Evolutionary conservation across 2,888 invertebrate species (phyloP).

Genomic region (Catocala nupta): DNA sequence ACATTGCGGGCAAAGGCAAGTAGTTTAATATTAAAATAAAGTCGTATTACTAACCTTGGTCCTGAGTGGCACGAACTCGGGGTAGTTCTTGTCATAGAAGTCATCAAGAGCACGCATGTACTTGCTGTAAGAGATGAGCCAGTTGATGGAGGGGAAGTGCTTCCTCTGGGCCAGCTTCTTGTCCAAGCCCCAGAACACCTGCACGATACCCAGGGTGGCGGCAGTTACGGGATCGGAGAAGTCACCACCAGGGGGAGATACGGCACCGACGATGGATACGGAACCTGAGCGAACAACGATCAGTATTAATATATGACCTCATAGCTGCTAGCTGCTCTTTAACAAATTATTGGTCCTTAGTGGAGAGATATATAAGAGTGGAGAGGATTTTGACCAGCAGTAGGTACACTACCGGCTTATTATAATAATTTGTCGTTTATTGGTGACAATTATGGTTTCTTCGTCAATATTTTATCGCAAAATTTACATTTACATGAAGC

Average conservation of each 20-base stretch:
- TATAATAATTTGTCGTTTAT: too few relatives aligned
- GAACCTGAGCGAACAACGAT: conserved; percentile 87
- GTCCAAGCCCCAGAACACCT: conserved; percentile 99
- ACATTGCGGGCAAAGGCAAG: too few relatives aligned
- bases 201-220: conserved; percentile 99
- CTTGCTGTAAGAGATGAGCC: conserved; percentile 99
- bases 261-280: conserved; percentile 99
- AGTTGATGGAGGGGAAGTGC: conserved; percentile 99
- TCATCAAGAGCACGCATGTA: conserved; percentile 99
- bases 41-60: conserved; percentile 90
- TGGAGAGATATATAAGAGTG: neutral
- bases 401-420: too few relatives aligned
- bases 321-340: too few relatives aligned
- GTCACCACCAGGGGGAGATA: conserved; percentile 99
- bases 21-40: too few relatives aligned
- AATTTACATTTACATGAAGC: too few relatives aligned
- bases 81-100: conserved; percentile 99
- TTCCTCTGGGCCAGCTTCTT: conserved; percentile 99
- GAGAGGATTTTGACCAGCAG: too few relatives aligned
- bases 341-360: too few relatives aligned
- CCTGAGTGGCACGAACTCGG: conserved; percentile 98
- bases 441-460: too few relatives aligned
- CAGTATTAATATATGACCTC: neutral
- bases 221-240: conserved; percentile 99
- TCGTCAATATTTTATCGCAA: too few relatives aligned